phyloP scores from a whole-genome alignment of 2,888 invertebrate species.

The Phengaris alcon region DNA sequence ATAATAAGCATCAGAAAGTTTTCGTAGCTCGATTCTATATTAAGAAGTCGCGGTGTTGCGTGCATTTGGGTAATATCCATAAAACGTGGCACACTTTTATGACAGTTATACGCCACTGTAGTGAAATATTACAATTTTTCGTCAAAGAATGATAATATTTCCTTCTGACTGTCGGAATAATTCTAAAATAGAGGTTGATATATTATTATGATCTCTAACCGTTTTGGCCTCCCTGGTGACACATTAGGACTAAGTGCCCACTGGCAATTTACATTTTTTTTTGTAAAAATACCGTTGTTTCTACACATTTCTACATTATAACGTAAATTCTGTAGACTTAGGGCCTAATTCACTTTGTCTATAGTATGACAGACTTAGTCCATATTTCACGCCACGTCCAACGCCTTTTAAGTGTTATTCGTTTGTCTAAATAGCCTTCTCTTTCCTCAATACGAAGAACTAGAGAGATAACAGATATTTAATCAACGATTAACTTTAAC shows the following conservation, averaged over 20 bases:
- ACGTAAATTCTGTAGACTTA: too few species aligned
- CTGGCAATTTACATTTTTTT: not conserved
- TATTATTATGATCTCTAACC: not conserved
- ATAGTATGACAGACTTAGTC: not conserved
- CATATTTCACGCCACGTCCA: too few species aligned
- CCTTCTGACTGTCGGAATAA: not conserved
- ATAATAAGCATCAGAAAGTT: not conserved
- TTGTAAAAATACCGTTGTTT: not conserved
- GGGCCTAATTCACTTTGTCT: not conserved
- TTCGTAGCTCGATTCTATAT: slow-evolving; percentile 10
- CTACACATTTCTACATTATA: too few species aligned
- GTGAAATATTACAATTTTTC: slow-evolving; percentile 1
- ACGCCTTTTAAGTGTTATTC: too few species aligned
- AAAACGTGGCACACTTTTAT: slow-evolving; percentile 25
- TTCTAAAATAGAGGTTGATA: slow-evolving; percentile 4
- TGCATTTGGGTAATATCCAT: slow-evolving; percentile 21
- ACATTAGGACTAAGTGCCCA: not conserved
- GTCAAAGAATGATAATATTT: slow-evolving; percentile 15
- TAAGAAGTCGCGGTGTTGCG: slow-evolving; percentile 19
- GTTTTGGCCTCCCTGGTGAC: not conserved
- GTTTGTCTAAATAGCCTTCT: too few species aligned
- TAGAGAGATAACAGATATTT: too few species aligned
- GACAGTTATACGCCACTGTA: slow-evolving; percentile 18
- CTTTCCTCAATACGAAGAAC: too few species aligned
- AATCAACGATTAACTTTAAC: too few species aligned